These are phyloP conservation scores for Trachymyrmex cornetzi DNA, from an alignment of 1,140 invertebrate species.

Conservation along the genomic window DNA sequence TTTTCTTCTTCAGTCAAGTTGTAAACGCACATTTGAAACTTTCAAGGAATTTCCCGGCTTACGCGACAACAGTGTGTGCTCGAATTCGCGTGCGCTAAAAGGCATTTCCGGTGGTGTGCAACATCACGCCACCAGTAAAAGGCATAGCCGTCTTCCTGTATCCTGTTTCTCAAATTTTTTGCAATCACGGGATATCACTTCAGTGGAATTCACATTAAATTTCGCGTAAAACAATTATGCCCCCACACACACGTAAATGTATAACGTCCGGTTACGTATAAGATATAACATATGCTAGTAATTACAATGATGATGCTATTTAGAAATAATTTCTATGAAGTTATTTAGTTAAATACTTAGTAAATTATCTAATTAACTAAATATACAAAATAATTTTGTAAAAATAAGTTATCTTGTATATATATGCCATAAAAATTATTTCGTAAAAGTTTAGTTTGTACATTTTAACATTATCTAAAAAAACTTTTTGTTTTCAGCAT, in stretches of 20 bases:
- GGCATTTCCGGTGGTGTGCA: constrained; percentile 38
- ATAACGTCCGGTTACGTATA: constrained; percentile 11
- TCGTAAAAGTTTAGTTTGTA: background rate
- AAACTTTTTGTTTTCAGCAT: background rate
- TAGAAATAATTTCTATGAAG: background rate
- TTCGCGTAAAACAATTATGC: constrained; percentile 1
- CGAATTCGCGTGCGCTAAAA: constrained; percentile 36
- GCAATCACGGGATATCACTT: constrained; percentile 18
- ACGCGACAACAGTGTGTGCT: constrained; percentile 7
- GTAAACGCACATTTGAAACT: constrained; percentile 27
- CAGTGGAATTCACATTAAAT: background rate
- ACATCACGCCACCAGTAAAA: constrained; percentile 26
- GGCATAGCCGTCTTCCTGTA: constrained; percentile 1
- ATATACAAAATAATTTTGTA: no score
- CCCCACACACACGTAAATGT: background rate
- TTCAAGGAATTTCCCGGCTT: constrained; percentile 34
- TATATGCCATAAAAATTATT: no score
- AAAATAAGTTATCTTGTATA: no score
- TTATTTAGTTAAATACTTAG: background rate
- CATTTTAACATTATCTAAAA: constrained; percentile 4
- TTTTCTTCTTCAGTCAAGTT: constrained; percentile 32
- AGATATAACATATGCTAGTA: background rate
- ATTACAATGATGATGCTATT: background rate
- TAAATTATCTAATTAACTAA: no score
- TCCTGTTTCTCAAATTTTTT: constrained; percentile 54